Evolutionary conservation across 2,888 invertebrate species (phyloP).

Genomic region (Parnassius apollo): DNA sequence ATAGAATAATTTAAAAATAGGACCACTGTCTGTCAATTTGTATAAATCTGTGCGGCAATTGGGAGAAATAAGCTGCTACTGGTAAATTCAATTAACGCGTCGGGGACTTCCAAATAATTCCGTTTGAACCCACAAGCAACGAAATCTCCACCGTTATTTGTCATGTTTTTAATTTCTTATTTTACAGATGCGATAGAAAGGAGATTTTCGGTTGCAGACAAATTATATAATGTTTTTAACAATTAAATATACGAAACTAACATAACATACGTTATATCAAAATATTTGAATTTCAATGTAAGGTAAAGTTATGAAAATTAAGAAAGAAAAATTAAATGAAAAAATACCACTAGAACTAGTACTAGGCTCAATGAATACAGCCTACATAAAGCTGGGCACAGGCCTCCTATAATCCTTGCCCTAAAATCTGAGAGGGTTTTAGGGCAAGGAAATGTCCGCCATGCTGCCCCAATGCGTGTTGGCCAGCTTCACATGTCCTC

Average conservation of each 20-base stretch:
- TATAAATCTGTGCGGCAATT: conserved; percentile 1
- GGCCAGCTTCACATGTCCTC: no score
- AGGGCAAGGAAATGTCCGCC: neutral
- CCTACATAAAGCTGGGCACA: no score
- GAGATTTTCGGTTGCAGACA: neutral
- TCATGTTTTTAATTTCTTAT: conserved; percentile 6
- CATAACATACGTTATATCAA: no score
- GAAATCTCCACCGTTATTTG: conserved; percentile 14
- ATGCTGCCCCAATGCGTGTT: neutral
- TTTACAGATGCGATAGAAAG: no score
- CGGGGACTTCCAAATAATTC: conserved; percentile 16
- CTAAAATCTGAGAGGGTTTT: neutral
- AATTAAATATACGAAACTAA: neutral
- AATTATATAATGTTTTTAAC: neutral
- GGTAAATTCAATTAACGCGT: conserved; percentile 19
- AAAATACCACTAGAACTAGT: neutral
- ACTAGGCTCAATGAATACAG: no score
- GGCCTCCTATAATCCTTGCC: neutral
- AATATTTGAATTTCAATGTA: no score
- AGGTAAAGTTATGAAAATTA: neutral
- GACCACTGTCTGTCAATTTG: no score
- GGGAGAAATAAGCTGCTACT: conserved; percentile 1
- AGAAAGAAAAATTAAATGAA: neutral
- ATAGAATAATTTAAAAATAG: no score
- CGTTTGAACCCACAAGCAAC: conserved; percentile 15